Conservation (phyloP, 2,797 vertebrate genomes). For the Macropus fuliginosus region DNA sequence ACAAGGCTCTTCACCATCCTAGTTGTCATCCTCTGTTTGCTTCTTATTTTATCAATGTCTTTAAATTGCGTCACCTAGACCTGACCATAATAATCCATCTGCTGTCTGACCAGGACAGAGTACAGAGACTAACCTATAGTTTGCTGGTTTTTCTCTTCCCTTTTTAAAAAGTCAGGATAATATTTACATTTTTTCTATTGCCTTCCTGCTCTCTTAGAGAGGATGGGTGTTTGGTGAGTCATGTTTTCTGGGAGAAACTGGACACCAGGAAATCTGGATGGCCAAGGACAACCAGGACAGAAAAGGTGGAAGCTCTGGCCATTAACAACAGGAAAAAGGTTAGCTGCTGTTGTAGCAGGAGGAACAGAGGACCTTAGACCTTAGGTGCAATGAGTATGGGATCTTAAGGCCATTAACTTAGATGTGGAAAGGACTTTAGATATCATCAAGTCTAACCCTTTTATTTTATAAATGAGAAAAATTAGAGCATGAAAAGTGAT, state of each 20-base stretch:
- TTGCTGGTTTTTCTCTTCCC: neutral
- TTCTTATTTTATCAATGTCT: neutral
- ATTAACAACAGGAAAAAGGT: neutral
- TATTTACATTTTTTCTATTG: neutral
- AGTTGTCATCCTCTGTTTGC: neutral
- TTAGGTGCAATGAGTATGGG: neutral
- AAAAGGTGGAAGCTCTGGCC: neutral
- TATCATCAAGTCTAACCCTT: neutral
- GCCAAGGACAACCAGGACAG: neutral
- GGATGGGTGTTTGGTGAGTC: neutral
- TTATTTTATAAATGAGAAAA: neutral
- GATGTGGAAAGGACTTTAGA: neutral
- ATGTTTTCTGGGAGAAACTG: neutral
- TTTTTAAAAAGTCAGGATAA: neutral
- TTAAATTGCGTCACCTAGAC: neutral
- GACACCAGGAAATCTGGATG: neutral
- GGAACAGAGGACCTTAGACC: neutral
- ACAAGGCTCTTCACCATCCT: neutral
- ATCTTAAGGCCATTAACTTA: neutral
- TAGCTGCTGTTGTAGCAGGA: neutral
- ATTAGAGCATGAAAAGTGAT: neutral
- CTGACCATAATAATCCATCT: neutral
- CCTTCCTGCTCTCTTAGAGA: neutral
- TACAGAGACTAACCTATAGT: neutral
- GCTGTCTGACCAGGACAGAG: neutral